These are phyloP conservation scores for Darevskia nairensis DNA, from an alignment of 2,797 vertebrate species.

Conservation along the genomic window DNA sequence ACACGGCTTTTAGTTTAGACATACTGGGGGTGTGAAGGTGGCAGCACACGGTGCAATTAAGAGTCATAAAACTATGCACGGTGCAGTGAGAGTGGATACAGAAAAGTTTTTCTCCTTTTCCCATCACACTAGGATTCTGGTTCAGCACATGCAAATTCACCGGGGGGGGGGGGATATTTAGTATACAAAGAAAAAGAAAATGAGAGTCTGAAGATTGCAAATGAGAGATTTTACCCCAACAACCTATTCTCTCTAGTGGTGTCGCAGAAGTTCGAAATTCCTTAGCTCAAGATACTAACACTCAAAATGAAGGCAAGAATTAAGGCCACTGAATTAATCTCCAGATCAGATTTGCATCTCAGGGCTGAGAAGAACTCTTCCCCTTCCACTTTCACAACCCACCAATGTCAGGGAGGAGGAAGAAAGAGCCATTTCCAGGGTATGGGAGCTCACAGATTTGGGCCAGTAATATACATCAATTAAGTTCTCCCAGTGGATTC, in stretches of 20 bases:
- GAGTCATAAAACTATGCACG: neutral
- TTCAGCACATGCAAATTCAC: neutral
- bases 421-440: no score
- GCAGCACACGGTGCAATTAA: neutral
- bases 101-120: neutral
- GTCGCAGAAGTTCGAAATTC: neutral
- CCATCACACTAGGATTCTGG: neutral
- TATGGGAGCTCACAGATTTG: neutral
- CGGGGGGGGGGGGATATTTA: neutral
- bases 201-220: neutral
- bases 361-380: neutral
- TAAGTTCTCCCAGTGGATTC: no score
- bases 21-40: neutral
- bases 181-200: no score
- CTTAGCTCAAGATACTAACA: neutral
- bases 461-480: neutral
- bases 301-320: neutral
- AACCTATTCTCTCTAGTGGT: neutral
- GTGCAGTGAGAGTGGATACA: neutral
- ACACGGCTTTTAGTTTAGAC: neutral
- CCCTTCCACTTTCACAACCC: neutral
- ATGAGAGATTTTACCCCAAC: neutral
- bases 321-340: neutral
- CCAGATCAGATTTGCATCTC: neutral
- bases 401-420: neutral